Percentiles rank a stretch among this genome's conserved stretches.
Evolutionary conservation across 2,888 invertebrate species (phyloP).

Genomic region (Smittia sp.): DNA sequence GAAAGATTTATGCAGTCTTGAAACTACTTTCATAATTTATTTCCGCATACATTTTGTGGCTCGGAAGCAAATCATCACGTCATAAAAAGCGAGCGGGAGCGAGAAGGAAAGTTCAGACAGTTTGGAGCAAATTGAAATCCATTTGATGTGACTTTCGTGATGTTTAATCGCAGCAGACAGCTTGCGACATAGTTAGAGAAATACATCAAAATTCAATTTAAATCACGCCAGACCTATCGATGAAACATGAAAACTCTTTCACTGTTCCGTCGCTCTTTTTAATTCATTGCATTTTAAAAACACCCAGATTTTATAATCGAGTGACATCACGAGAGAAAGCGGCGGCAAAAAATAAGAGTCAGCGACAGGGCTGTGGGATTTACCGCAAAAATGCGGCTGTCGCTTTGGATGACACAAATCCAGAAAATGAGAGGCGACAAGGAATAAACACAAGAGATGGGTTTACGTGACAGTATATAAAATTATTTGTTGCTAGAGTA

Average conservation of each 20-base stretch:
- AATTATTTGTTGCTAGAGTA: slow-evolving; percentile 30
- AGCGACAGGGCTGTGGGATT: background rate
- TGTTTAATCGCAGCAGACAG: background rate
- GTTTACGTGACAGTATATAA: slow-evolving; percentile 26
- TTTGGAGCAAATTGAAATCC: background rate
- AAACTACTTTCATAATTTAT: background rate
- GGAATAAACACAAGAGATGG: background rate
- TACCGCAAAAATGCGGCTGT: slow-evolving; percentile 19
- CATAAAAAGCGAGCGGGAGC: background rate
- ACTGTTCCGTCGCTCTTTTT: background rate
- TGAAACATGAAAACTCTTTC: background rate
- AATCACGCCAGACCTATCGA: background rate
- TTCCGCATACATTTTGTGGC: background rate
- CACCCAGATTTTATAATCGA: slow-evolving; percentile 4
- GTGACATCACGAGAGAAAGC: background rate
- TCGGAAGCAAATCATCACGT: background rate
- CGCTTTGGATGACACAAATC: slow-evolving; percentile 18
- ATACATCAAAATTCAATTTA: slow-evolving; percentile 1
- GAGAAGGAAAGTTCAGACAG: background rate
- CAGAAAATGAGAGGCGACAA: background rate
- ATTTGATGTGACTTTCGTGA: slow-evolving; percentile 4
- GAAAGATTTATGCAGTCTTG: slow-evolving; percentile 12
- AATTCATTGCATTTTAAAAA: slow-evolving; percentile 16
- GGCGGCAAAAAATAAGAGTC: background rate
- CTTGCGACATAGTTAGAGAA: background rate